A percentile compares a stretch with the other conserved stretches of the same genome.
phyloP scores from a whole-genome alignment of 2,888 invertebrate species.

The Eucera pruinosa region DNA sequence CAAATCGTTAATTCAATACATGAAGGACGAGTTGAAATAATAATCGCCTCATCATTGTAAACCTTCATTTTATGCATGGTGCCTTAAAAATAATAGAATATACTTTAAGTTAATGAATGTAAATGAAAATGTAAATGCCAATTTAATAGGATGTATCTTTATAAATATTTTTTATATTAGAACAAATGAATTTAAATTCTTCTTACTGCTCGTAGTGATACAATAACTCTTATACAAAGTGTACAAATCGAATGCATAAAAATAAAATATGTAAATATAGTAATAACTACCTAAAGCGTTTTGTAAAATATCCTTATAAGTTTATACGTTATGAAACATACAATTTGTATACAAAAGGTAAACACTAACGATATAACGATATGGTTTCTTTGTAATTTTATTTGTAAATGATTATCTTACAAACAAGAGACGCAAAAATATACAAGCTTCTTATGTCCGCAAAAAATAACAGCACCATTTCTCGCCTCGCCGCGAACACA shows the following conservation, averaged over 20 bases:
- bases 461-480: conserved; percentile 82
- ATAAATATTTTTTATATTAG: neutral
- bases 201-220: conserved; percentile 13
- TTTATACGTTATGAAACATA: conserved; percentile 13
- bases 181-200: conserved; percentile 7
- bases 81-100: conserved; percentile 43
- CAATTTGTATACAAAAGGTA: neutral
- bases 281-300: conserved; percentile 4
- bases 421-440: conserved; percentile 83
- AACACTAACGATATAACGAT: conserved; percentile 7
- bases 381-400: conserved; percentile 70
- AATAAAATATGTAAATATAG: conserved; percentile 49
- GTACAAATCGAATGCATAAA: conserved; percentile 54
- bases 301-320: conserved; percentile 8
- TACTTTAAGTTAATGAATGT: conserved; percentile 38
- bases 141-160: conserved; percentile 2
- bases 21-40: conserved; percentile 10
- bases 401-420: conserved; percentile 81
- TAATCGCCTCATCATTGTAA: neutral
- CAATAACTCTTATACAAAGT: conserved; percentile 35
- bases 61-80: conserved; percentile 21
- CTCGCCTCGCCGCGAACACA: conserved; percentile 67
- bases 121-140: conserved; percentile 49
- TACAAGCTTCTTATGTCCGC: conserved; percentile 80
- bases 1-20: conserved; percentile 5